Base-by-base conservation (phyloP, 2,113 vertebrate genomes). In the Felis chaus region DNA sequence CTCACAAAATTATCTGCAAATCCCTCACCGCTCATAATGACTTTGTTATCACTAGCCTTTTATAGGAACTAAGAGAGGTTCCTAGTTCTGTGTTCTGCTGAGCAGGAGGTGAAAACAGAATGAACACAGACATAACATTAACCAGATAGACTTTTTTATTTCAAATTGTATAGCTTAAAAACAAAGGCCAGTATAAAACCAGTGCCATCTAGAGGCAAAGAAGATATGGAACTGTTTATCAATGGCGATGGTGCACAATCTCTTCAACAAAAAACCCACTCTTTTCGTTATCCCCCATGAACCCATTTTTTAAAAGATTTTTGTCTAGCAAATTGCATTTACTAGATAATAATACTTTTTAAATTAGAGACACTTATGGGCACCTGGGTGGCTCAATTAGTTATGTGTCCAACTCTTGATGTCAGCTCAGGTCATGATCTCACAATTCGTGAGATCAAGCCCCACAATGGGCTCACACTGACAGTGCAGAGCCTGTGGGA, bases 151-250 rank as follows among this genome's bases (percentile, higher is more conserved):
- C 2, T 4, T 21, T 39, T 33, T 63, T 33, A 33, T 50, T 89
- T n/a, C 88, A 81, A 94, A 89, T 0, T 15, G 3, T 65, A 2
- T 14, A 63, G 48, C 9, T 78, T 27, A 31, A 36, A 74, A 45
- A 33, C 1, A 91, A 0, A 83, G 73, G 74, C 33, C 33, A 68
- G 69, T 63, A 95, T 78, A 80, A 92, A 85, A 89, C 63, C 73
- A 68, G 79, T 61, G 83, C 57, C 93, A 80, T 69, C 93, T 94
- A 86, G 73, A 91, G 80, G 86, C 53, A 93, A 39, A 92, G 68
- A 73, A 16, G 31, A 55, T 10, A 53, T 15, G 33, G 14, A 57
- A 39, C 23, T 29, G 14, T 27, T 27, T 63, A 63, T 53, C 14
- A 25, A 33, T 57, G 74, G 12, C 11, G 2, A 53, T 5, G 5